Conservation (phyloP, 2,797 vertebrate species). For the Chaetodon trifasciatus region DNA sequence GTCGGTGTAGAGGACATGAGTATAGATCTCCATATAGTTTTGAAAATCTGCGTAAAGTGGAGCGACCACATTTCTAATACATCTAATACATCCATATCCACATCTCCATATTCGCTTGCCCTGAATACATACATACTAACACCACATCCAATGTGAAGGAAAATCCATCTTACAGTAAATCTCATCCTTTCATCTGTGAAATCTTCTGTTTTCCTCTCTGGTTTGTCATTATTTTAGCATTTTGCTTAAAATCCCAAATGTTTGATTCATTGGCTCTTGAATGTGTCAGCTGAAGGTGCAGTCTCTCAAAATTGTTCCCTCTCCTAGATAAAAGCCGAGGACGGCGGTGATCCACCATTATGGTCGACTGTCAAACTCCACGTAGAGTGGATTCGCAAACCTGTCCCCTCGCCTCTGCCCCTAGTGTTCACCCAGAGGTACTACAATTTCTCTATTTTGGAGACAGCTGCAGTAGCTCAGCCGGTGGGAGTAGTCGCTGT, state of each 20-base stretch:
- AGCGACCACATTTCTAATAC: conserved; percentile 22
- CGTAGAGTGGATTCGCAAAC: conserved; percentile 95
- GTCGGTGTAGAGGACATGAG: conserved; percentile 26
- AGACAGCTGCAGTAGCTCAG: conserved; percentile 92
- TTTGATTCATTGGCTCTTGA: neutral
- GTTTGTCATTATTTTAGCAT: neutral
- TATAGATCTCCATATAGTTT: conserved; percentile 16
- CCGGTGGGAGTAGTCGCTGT: conserved; percentile 93
- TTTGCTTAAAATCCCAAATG: conserved; percentile 5
- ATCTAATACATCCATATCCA: too few relatives aligned
- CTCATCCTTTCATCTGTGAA: neutral
- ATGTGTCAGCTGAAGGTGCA: conserved; percentile 2
- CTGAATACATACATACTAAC: conserved; percentile 24
- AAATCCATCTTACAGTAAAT: neutral
- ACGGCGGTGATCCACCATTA: conserved; percentile 92
- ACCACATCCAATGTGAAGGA: neutral
- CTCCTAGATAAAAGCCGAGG: conserved; percentile 94
- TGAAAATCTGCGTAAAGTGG: conserved; percentile 8
- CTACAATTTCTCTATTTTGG: conserved; percentile 94
- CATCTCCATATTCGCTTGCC: conserved; percentile 16
- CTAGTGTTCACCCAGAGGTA: conserved; percentile 90
- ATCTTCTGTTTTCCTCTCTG: neutral
- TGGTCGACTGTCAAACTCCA: conserved; percentile 93
- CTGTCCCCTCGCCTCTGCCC: conserved; percentile 85
- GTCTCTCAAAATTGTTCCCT: conserved; percentile 3